phyloP scores from a whole-genome alignment of 2,888 invertebrate species.

The Polylopha cassiicola region DNA sequence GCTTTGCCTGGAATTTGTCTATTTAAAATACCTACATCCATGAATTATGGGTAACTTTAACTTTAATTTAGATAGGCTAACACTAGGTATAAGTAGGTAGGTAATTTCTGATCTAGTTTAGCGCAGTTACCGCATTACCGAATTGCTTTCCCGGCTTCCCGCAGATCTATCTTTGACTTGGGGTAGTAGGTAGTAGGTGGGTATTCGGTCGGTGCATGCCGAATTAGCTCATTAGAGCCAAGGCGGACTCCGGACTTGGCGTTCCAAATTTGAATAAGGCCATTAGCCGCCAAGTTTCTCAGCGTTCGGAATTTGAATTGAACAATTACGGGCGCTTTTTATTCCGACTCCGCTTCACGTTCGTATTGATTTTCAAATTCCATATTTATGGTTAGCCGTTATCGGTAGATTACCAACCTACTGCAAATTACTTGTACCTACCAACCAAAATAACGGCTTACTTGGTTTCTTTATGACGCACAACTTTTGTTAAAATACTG shows the following conservation, averaged over 20 bases:
- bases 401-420: too few species aligned
- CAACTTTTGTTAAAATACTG: too few species aligned
- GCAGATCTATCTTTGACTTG: slow-evolving; percentile 11
- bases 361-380: slow-evolving; percentile 26
- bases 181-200: slow-evolving; percentile 5
- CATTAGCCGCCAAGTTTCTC: slow-evolving; percentile 44
- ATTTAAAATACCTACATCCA: too few species aligned
- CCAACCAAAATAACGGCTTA: too few species aligned
- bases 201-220: slow-evolving; percentile 43
- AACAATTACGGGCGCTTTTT: slow-evolving; percentile 25
- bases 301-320: slow-evolving; percentile 35
- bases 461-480: too few species aligned
- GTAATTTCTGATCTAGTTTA: too few species aligned
- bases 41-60: too few species aligned
- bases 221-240: slow-evolving; percentile 61
- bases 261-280: slow-evolving; percentile 53
- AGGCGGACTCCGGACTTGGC: slow-evolving; percentile 23
- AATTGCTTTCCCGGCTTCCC: slow-evolving; percentile 36
- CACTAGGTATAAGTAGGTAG: too few species aligned
- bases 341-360: slow-evolving; percentile 15
- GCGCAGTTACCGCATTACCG: slow-evolving; percentile 1
- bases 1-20: too few species aligned
- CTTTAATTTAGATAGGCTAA: too few species aligned
- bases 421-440: too few species aligned
- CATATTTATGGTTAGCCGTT: slow-evolving; percentile 14